A percentile compares a stretch with the other conserved stretches of the same genome.
Conservation (phyloP, 1,140 invertebrate species). For the Venturia canescens region DNA sequence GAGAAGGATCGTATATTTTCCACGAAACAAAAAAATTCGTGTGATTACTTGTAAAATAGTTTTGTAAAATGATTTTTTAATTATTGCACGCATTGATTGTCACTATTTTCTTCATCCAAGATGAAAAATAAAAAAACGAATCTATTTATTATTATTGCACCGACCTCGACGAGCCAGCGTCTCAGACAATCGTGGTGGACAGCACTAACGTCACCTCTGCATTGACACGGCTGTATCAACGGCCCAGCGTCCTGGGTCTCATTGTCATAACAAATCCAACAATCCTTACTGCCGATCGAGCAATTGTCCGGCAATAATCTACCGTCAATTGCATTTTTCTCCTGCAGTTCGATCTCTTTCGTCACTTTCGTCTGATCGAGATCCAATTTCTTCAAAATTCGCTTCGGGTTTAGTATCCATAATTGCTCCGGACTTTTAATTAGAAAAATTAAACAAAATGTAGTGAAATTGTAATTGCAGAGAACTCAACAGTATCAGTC, state of each 20-base stretch:
- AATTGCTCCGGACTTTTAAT: slow-evolving; percentile 88
- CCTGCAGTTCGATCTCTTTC: slow-evolving; percentile 78
- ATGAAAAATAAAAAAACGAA: too few species aligned
- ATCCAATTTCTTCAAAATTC: slow-evolving; percentile 84
- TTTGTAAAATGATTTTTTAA: too few species aligned
- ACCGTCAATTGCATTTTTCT: slow-evolving; percentile 67
- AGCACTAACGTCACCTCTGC: slow-evolving; percentile 91
- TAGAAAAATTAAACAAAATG: slow-evolving; percentile 31
- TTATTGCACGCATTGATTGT: too few species aligned
- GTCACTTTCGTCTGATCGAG: slow-evolving; percentile 70
- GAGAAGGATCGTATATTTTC: too few species aligned
- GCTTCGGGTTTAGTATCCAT: slow-evolving; percentile 95
- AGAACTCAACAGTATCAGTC: too few species aligned
- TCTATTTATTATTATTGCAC: background rate
- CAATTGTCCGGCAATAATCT: slow-evolving; percentile 61
- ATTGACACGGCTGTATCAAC: slow-evolving; percentile 92
- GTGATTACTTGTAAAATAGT: too few species aligned
- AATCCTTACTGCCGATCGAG: slow-evolving; percentile 81
- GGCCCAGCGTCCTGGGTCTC: slow-evolving; percentile 86
- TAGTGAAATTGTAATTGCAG: background rate
- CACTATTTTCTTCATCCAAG: too few species aligned
- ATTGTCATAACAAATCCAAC: slow-evolving; percentile 96
- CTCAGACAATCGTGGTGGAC: slow-evolving; percentile 96
- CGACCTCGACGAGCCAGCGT: slow-evolving; percentile 89
- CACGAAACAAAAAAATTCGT: too few species aligned